These are phyloP conservation scores for Silurus lanzhouensis DNA, from an alignment of 2,797 vertebrate genomes.

Conservation along the genomic window DNA sequence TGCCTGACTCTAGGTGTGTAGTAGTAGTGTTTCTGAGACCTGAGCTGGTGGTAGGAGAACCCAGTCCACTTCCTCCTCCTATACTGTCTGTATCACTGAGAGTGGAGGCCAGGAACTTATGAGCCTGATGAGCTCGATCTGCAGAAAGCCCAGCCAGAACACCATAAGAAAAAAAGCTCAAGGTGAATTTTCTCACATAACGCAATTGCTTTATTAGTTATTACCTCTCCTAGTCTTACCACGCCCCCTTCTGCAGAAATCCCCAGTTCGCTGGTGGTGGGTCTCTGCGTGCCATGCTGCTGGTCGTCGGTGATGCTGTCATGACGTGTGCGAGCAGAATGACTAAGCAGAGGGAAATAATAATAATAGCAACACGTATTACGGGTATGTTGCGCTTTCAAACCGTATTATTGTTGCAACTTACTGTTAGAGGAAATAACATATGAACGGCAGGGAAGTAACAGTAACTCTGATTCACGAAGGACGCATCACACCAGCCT, in stretches of 20 bases:
- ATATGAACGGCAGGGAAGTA: background rate
- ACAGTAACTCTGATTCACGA: background rate
- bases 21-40: constrained; percentile 63
- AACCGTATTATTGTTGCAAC: constrained; percentile 1
- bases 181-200: background rate
- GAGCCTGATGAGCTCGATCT: constrained; percentile 77
- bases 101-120: constrained; percentile 91
- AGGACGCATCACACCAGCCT: background rate
- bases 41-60: constrained; percentile 72
- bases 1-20: background rate
- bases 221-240: constrained; percentile 61
- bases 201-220: background rate
- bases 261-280: constrained; percentile 59
- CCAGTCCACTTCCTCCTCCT: constrained; percentile 69
- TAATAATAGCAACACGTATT: background rate
- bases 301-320: constrained; percentile 78
- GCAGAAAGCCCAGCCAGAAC: background rate
- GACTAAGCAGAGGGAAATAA: constrained; percentile 55
- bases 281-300: constrained; percentile 59
- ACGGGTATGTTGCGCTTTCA: background rate
- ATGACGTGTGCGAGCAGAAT: constrained; percentile 73
- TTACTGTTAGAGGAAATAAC: background rate
- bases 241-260: constrained; percentile 53
- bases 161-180: background rate
- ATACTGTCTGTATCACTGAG: constrained; percentile 77